These are phyloP conservation scores for Pemphigus obesinymphae DNA, from an alignment of 1,140 invertebrate genomes.

Conservation along the genomic window DNA sequence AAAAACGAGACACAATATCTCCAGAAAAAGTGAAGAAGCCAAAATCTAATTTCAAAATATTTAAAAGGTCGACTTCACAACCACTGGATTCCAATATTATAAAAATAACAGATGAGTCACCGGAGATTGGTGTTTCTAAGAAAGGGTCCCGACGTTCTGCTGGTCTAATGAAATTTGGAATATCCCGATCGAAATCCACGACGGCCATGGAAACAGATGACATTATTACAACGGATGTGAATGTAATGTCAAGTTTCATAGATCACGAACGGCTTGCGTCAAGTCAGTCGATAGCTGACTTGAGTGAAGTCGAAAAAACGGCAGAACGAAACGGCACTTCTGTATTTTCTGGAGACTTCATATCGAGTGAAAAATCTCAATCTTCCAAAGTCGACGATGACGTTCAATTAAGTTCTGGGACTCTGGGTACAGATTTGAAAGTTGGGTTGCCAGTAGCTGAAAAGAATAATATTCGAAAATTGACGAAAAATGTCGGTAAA, in stretches of 20 bases:
- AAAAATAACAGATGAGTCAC: not conserved
- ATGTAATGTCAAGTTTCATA: not conserved
- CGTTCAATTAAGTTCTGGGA: no score
- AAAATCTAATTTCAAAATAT: not conserved
- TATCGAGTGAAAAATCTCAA: no score
- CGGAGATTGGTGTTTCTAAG: no score
- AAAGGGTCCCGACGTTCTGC: not conserved
- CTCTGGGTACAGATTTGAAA: no score
- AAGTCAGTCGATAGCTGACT: not conserved
- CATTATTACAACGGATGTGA: not conserved
- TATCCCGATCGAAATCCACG: not conserved
- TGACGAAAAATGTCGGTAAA: no score
- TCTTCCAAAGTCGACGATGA: no score
- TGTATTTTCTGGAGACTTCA: no score
- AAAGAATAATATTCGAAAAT: no score
- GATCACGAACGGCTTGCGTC: not conserved
- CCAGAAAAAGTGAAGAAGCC: not conserved
- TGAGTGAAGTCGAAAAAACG: not conserved
- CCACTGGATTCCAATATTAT: not conserved
- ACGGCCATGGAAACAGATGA: not conserved
- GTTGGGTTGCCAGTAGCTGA: no score
- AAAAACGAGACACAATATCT: not conserved
- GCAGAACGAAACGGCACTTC: no score
- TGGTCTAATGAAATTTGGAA: not conserved
- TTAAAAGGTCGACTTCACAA: constrained; percentile 1